phyloP scores from a whole-genome alignment of 1,140 invertebrate genomes.

The Steinernema feltiae region DNA sequence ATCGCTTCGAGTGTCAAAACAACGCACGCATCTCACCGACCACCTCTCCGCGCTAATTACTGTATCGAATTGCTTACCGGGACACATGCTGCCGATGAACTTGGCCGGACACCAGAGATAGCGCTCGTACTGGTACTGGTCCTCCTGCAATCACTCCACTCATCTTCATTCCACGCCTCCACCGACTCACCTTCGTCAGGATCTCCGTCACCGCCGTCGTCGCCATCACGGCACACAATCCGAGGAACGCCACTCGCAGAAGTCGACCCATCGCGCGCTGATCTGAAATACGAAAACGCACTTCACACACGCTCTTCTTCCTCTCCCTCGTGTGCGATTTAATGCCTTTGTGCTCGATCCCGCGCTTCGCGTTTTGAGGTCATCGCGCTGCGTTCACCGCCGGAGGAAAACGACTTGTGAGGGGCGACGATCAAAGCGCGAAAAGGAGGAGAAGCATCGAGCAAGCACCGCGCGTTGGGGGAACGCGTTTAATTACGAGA shows the following conservation, averaged over 20 bases:
- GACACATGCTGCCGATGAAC: neutral
- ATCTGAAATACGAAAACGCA: neutral
- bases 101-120: neutral
- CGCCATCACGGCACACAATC: neutral
- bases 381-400: too few relatives aligned
- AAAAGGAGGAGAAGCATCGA: too few relatives aligned
- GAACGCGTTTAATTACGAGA: too few relatives aligned
- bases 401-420: neutral
- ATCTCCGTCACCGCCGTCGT: neutral
- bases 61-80: neutral
- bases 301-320: neutral
- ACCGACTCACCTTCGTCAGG: neutral
- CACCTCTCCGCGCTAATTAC: neutral
- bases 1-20: neutral
- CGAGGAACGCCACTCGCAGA: neutral
- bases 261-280: neutral
- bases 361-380: neutral
- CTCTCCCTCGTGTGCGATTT: too few relatives aligned
- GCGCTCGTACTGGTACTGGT: slow-evolving; percentile 13
- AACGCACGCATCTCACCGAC: neutral
- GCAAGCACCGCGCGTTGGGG: too few relatives aligned
- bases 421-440: neutral
- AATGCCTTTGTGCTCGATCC: neutral
- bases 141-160: neutral
- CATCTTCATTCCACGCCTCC: neutral